phyloP scores from a whole-genome alignment of 2,797 vertebrate species.

The Thamnophis elegans region DNA sequence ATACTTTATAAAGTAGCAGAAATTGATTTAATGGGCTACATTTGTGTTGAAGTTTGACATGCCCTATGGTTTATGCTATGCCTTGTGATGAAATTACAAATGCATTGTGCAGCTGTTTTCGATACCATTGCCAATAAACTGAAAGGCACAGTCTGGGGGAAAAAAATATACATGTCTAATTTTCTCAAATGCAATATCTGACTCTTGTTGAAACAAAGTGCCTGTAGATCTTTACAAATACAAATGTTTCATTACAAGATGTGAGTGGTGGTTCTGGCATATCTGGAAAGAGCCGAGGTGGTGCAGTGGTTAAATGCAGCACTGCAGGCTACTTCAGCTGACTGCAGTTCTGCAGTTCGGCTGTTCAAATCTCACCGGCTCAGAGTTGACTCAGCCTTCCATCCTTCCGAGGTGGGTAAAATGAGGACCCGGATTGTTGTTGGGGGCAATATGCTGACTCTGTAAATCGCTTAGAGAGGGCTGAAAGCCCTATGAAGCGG shows the following conservation, averaged over 20 bases:
- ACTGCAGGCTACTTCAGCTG: too few species aligned
- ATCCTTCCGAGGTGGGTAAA: too few species aligned
- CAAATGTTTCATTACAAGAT: background rate
- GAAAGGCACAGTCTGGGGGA: constrained; percentile 9
- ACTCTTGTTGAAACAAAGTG: constrained; percentile 10
- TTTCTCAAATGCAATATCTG: background rate
- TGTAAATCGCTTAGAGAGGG: too few species aligned
- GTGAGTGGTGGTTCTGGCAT: background rate
- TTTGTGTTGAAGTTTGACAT: background rate
- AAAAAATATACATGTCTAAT: background rate
- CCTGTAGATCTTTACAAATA: constrained; percentile 1
- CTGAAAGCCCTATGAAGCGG: too few species aligned
- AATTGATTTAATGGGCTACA: constrained; percentile 19
- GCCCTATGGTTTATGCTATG: background rate
- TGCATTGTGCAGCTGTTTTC: constrained; percentile 15
- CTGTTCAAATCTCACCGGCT: too few species aligned
- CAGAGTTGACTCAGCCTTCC: too few species aligned
- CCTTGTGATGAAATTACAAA: constrained; percentile 9
- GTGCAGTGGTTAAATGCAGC: too few species aligned
- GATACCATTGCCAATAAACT: constrained; percentile 2
- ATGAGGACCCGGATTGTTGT: too few species aligned
- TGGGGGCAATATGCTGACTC: too few species aligned
- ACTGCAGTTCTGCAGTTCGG: too few species aligned
- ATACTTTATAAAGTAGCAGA: constrained; percentile 12
- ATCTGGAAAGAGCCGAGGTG: too few species aligned